phyloP scores from a whole-genome alignment of 2,113 vertebrate species.

The Tricholaema leucomelas region DNA sequence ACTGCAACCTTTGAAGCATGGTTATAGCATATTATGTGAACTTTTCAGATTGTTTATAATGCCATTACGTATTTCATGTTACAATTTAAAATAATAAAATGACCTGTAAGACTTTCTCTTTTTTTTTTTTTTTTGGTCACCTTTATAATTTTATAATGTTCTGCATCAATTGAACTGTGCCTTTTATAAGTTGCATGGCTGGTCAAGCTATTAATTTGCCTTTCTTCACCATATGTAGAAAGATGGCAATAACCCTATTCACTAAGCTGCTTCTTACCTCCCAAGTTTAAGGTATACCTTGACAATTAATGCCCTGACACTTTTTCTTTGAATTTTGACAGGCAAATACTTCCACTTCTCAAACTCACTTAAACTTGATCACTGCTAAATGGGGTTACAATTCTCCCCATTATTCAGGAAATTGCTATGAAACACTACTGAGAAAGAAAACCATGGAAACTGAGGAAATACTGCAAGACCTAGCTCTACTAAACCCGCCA shows the following conservation, averaged over 20 bases:
- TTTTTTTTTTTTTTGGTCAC: not conserved
- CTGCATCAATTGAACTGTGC: not conserved
- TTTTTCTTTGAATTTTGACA: not conserved
- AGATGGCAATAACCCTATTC: not conserved
- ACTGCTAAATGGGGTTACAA: not conserved
- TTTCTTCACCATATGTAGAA: not conserved
- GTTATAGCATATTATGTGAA: slow-evolving; percentile 7
- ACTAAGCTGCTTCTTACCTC: not conserved
- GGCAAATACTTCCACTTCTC: not conserved
- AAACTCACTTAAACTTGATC: not conserved
- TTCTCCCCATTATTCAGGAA: not conserved
- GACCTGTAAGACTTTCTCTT: not conserved
- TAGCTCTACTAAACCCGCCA: not conserved
- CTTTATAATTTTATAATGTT: not conserved
- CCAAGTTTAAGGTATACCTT: not conserved
- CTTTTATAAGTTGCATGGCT: not conserved
- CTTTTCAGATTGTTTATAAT: not conserved
- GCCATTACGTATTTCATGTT: not conserved
- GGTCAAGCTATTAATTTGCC: not conserved
- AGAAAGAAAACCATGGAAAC: not conserved
- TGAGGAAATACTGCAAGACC: not conserved
- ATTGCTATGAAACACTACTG: not conserved
- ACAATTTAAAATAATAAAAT: not conserved
- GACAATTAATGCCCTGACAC: rapidly evolving
- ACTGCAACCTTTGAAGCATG: not conserved